Evolutionary conservation across 2,113 vertebrate species (phyloP).

Genomic region (Enhydra lutris): DNA sequence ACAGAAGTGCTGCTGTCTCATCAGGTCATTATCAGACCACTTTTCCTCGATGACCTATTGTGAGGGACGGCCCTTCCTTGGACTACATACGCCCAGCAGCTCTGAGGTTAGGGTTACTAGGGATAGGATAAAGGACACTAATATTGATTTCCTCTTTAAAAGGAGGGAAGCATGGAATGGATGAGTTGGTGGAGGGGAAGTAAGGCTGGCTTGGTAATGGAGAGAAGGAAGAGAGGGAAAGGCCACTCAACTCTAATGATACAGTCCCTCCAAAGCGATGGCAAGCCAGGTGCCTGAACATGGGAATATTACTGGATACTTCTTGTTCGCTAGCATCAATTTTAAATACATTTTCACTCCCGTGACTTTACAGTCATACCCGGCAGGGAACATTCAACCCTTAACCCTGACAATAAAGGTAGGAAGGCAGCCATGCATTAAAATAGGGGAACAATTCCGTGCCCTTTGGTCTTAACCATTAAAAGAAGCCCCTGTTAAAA

Average conservation of each 20-base stretch:
- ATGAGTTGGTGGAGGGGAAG: neutral
- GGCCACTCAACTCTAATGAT: neutral
- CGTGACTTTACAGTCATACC: neutral
- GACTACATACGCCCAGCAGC: neutral
- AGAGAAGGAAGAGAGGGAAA: neutral
- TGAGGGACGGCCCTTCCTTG: neutral
- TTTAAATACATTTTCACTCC: neutral
- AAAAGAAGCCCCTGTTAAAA: neutral
- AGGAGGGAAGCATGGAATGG: neutral
- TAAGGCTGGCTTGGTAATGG: neutral
- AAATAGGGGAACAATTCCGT: neutral
- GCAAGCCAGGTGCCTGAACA: neutral
- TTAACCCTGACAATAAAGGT: neutral
- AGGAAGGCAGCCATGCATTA: neutral
- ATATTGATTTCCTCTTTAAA: neutral
- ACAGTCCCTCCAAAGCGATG: fast-evolving
- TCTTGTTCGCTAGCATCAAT: neutral
- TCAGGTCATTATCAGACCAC: fast-evolving
- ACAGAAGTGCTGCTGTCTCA: fast-evolving
- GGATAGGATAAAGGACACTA: neutral
- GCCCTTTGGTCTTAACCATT: neutral
- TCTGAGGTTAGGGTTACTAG: neutral
- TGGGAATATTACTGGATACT: neutral
- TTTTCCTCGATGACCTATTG: neutral
- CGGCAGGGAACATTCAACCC: neutral